phyloP scores from a whole-genome alignment of 2,888 invertebrate genomes.

The Pherbina coryleti region DNA sequence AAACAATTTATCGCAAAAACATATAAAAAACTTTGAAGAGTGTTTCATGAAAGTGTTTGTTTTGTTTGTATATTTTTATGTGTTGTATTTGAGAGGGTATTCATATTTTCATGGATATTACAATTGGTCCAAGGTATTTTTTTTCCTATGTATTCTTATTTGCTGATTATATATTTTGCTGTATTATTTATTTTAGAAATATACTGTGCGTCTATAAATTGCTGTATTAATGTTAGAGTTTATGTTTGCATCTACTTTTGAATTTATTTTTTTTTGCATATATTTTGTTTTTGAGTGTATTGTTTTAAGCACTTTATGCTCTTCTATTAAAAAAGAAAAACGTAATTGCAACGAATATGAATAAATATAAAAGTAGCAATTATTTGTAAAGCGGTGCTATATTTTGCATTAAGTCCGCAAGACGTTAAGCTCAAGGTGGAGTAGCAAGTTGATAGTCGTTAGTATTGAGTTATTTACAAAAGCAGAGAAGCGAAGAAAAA shows the following conservation, averaged over 20 bases:
- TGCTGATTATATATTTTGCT: background rate
- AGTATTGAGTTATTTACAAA: no score
- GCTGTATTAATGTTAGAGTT: background rate
- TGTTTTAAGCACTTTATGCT: no score
- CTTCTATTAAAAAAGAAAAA: no score
- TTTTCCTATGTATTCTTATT: background rate
- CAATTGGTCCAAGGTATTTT: slow-evolving; percentile 3
- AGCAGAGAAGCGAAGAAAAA: no score
- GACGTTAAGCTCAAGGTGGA: no score
- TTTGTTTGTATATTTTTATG: background rate
- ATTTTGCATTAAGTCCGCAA: no score
- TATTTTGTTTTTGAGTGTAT: slow-evolving; percentile 3
- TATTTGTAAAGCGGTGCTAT: no score
- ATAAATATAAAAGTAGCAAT: no score
- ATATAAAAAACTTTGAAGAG: background rate
- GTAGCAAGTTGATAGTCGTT: no score
- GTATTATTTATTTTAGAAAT: background rate
- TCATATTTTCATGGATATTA: background rate
- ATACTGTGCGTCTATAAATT: background rate
- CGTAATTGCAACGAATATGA: no score
- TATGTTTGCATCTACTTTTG: background rate
- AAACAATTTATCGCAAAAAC: background rate
- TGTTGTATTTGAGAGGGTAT: background rate
- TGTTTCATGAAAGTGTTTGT: background rate
- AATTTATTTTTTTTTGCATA: background rate